Evolutionary conservation across 2,888 invertebrate species (phyloP).

Genomic region (Prosopocoilus inquinatus): DNA sequence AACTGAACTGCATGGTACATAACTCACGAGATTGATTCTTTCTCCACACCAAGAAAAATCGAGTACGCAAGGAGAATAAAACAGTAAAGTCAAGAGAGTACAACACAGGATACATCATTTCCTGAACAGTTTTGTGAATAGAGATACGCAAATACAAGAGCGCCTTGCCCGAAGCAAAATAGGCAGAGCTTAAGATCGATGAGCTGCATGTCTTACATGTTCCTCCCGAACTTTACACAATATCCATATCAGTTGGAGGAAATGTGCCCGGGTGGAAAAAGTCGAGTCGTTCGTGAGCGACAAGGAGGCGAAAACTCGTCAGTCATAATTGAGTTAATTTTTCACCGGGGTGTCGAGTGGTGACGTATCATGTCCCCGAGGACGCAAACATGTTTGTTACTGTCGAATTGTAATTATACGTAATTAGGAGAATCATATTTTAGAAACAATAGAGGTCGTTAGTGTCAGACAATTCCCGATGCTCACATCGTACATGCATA

Average conservation of each 20-base stretch:
- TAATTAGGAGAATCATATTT: constrained; percentile 30
- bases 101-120: constrained; percentile 29
- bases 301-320: background rate
- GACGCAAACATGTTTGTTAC: constrained; percentile 21
- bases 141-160: constrained; percentile 26
- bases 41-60: too few species aligned
- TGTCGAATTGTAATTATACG: constrained; percentile 24
- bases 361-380: constrained; percentile 1
- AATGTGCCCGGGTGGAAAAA: constrained; percentile 10
- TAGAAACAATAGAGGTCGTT: constrained; percentile 30
- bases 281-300: background rate
- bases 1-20: too few species aligned
- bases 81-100: background rate
- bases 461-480: constrained; percentile 23
- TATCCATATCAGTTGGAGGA: constrained; percentile 29
- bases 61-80: too few species aligned
- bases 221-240: constrained; percentile 18
- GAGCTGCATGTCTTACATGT: background rate
- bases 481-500: background rate
- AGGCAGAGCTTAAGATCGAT: constrained; percentile 22
- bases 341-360: background rate
- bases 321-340: background rate
- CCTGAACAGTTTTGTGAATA: constrained; percentile 29
- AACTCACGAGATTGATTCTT: too few species aligned
- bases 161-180: constrained; percentile 22